phyloP scores from a whole-genome alignment of 2,888 invertebrate genomes.

The Aphodius granarius region DNA sequence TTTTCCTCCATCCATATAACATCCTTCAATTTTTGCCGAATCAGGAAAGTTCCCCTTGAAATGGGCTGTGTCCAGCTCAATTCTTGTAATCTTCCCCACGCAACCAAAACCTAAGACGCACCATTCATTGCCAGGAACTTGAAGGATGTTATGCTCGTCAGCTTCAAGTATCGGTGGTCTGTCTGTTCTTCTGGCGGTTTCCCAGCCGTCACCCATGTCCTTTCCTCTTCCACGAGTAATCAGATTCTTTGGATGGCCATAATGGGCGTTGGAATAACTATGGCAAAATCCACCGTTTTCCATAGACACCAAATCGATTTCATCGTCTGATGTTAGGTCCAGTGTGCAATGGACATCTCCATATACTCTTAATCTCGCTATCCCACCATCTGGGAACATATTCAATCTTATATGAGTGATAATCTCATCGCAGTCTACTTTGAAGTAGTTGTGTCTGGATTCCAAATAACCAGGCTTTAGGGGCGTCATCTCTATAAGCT shows the following conservation, averaged over 20 bases:
- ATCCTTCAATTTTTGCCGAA: slow-evolving; percentile 61
- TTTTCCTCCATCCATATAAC: slow-evolving; percentile 39
- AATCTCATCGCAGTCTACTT: slow-evolving; percentile 56
- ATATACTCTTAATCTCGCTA: slow-evolving; percentile 62
- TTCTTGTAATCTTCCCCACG: slow-evolving; percentile 55
- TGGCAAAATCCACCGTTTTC: slow-evolving; percentile 60
- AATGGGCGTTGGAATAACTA: slow-evolving; percentile 66
- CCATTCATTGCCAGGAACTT: slow-evolving; percentile 65
- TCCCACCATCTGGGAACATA: slow-evolving; percentile 67
- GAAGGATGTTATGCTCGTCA: slow-evolving; percentile 59
- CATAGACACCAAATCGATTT: slow-evolving; percentile 58
- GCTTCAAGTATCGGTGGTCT: slow-evolving; percentile 60
- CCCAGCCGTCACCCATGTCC: slow-evolving; percentile 68
- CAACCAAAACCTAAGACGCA: slow-evolving; percentile 63
- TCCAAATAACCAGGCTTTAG: slow-evolving; percentile 61
- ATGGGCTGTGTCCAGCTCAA: slow-evolving; percentile 63
- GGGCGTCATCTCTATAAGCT: slow-evolving; percentile 59
- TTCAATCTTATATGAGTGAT: slow-evolving; percentile 65
- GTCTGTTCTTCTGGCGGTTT: slow-evolving; percentile 64
- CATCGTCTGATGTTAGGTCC: slow-evolving; percentile 36
- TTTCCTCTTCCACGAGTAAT: slow-evolving; percentile 58
- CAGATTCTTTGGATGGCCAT: slow-evolving; percentile 64
- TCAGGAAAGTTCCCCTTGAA: slow-evolving; percentile 70
- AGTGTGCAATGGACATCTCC: slow-evolving; percentile 55
- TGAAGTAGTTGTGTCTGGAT: slow-evolving; percentile 62